A percentile compares a stretch with the other conserved stretches of the same genome.
phyloP scores from a whole-genome alignment of 2,113 vertebrate species.

The Heterotilapia buettikoferi region DNA sequence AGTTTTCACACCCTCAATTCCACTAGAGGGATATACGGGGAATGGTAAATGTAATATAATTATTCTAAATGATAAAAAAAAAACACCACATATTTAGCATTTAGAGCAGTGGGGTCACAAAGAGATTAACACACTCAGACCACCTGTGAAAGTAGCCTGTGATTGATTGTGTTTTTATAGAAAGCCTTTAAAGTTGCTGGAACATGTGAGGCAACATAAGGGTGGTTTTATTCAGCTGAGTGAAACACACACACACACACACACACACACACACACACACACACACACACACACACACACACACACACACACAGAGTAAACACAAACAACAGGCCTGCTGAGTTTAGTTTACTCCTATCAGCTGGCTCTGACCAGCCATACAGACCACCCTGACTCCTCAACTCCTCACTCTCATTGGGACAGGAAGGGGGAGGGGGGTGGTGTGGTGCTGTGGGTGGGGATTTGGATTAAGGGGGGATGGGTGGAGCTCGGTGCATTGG shows the following conservation, averaged over 20 bases:
- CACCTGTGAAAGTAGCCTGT: constrained; percentile 78
- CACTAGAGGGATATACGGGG: constrained; percentile 55
- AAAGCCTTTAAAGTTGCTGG: constrained; percentile 35
- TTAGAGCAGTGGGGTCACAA: constrained; percentile 41
- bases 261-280: constrained; percentile 2
- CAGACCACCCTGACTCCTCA: constrained; percentile 59
- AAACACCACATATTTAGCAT: neutral
- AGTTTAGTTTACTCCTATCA: constrained; percentile 66
- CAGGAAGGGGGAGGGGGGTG: constrained; percentile 6
- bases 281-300: constrained; percentile 22
- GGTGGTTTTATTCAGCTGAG: constrained; percentile 16
- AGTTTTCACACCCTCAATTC: constrained; percentile 28
- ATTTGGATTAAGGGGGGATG: neutral
- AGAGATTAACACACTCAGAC: neutral
- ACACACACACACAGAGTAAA: constrained; percentile 1
- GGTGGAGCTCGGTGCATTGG: constrained; percentile 5
- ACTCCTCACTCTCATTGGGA: constrained; percentile 24
- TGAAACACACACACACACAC: constrained; percentile 24
- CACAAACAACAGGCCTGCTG: constrained; percentile 72
- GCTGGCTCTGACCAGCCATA: constrained; percentile 46
- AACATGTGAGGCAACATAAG: constrained; percentile 50
- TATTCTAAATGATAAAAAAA: neutral
- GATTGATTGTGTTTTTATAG: constrained; percentile 56
- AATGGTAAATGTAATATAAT: neutral
- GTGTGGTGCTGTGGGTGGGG: neutral